Conservation (phyloP, 1,140 invertebrate genomes). For the Drosophila kohkoa region DNA sequence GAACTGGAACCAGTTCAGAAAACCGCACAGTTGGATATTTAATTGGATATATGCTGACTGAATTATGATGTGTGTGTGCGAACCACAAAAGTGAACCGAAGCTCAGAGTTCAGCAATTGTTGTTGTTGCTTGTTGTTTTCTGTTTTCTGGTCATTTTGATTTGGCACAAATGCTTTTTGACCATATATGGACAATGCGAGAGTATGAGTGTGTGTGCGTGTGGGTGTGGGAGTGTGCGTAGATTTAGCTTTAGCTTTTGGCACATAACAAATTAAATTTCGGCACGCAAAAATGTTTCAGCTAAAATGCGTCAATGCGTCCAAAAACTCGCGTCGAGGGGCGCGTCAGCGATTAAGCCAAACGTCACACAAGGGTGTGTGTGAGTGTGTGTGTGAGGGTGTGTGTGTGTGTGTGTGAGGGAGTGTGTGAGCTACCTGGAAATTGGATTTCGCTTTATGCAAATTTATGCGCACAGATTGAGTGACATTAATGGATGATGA, state of each 20-base stretch:
- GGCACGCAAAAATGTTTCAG: slow-evolving; percentile 56
- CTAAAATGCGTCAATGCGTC: slow-evolving; percentile 30
- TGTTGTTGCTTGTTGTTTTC: no score
- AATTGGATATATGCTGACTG: neutral
- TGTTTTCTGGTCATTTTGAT: neutral
- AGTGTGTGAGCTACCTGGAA: slow-evolving; percentile 45
- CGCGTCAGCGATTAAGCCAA: slow-evolving; percentile 51
- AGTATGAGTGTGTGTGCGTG: no score
- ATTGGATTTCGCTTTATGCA: slow-evolving; percentile 81
- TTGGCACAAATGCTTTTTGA: neutral
- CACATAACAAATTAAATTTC: slow-evolving; percentile 68
- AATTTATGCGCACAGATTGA: slow-evolving; percentile 82
- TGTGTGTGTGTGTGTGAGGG: neutral
- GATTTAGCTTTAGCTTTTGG: slow-evolving; percentile 14
- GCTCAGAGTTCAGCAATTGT: neutral
- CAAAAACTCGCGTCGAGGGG: slow-evolving; percentile 7
- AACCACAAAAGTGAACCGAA: neutral
- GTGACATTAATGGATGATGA: slow-evolving; percentile 81
- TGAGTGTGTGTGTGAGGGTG: slow-evolving; percentile 19
- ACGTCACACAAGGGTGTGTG: slow-evolving; percentile 12
- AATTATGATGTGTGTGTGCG: neutral
- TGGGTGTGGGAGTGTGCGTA: no score
- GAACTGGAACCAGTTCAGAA: no score
- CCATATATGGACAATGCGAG: neutral
- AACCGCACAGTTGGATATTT: neutral